These are phyloP conservation scores for Pachypsylla venusta DNA, from an alignment of 1,140 invertebrate genomes.

Conservation along the genomic window DNA sequence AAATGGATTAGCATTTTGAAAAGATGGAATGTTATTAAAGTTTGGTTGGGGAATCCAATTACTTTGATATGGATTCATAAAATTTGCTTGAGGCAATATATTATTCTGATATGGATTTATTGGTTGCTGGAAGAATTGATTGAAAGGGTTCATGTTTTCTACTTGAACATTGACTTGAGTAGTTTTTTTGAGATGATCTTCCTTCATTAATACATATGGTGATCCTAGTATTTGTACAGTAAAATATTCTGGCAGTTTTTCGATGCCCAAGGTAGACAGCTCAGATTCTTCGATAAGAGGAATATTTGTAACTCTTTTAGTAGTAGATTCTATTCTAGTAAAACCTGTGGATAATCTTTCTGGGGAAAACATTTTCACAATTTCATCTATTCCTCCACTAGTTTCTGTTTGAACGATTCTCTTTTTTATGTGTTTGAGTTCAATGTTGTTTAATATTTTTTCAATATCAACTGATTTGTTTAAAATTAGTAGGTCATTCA, in stretches of 20 bases:
- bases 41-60: background rate
- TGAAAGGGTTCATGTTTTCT: background rate
- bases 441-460: too few species aligned
- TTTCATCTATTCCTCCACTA: too few species aligned
- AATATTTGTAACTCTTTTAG: background rate
- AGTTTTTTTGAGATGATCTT: background rate
- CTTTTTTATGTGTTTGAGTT: too few species aligned
- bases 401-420: too few species aligned
- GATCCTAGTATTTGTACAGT: background rate
- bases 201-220: background rate
- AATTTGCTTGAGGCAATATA: background rate
- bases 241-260: background rate
- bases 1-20: too few species aligned
- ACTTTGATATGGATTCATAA: background rate
- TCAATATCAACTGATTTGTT: too few species aligned
- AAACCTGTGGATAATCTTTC: too few species aligned
- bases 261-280: background rate
- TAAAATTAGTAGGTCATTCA: too few species aligned
- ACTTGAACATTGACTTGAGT: background rate
- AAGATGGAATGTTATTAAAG: background rate
- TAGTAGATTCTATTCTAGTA: too few species aligned
- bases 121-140: background rate
- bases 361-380: too few species aligned
- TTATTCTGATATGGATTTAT: background rate
- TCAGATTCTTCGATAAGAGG: background rate